A percentile compares a stretch with the other conserved stretches of the same genome.
phyloP scores from a whole-genome alignment of 2,113 vertebrate species.

The Ginglymostoma cirratum region DNA sequence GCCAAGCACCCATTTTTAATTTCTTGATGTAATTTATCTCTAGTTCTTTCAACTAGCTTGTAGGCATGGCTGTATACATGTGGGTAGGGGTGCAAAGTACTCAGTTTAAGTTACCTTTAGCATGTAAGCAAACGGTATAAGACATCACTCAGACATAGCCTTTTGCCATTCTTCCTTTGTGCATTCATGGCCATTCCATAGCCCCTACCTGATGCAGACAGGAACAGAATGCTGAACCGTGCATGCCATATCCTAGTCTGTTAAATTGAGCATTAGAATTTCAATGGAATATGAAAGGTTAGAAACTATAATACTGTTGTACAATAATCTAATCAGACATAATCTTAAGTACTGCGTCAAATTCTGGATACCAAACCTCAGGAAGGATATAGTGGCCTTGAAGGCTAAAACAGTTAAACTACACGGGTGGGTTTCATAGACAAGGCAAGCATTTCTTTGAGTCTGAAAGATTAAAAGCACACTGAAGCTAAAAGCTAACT shows the following conservation, averaged over 20 bases:
- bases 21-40: not conserved
- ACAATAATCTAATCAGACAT: not conserved
- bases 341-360: not conserved
- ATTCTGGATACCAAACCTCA: not conserved
- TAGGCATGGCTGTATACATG: not conserved
- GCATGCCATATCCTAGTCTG: not conserved
- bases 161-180: not conserved
- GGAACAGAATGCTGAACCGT: not conserved
- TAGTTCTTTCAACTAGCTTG: constrained; percentile 4
- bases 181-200: not conserved
- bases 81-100: not conserved
- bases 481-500: not conserved
- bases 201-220: not conserved
- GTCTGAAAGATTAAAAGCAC: not conserved
- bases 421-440: not conserved
- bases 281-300: not conserved
- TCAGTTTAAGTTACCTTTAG: not conserved
- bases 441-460: not conserved
- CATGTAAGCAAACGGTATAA: not conserved
- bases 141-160: not conserved
- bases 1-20: not conserved
- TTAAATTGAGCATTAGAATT: not conserved
- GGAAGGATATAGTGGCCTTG: not conserved
- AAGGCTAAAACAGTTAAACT: not conserved
- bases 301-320: not conserved